phyloP scores from a whole-genome alignment of 1,140 invertebrate genomes.

The Teleogryllus occipitalis region DNA sequence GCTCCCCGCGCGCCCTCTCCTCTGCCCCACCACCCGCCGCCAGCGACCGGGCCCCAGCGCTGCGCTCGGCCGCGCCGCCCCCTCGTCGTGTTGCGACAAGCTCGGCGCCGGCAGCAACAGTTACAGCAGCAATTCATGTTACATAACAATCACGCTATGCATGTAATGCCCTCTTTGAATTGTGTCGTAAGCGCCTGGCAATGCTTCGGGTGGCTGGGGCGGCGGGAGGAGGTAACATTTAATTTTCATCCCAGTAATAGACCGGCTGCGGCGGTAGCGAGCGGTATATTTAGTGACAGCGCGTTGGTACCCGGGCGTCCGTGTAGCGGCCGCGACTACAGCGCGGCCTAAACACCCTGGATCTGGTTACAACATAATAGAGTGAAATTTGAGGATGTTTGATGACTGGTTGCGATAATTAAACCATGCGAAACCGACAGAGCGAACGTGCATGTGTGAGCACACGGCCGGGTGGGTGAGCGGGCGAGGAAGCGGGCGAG shows the following conservation, averaged over 20 bases:
- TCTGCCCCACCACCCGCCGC: no score
- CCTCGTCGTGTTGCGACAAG: neutral
- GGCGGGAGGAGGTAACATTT: neutral
- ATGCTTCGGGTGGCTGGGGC: neutral
- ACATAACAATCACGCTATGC: conserved; percentile 4
- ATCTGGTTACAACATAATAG: conserved; percentile 5
- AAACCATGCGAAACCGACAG: neutral
- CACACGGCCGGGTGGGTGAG: neutral
- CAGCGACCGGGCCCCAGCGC: no score
- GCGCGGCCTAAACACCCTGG: neutral
- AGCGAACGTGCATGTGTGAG: neutral
- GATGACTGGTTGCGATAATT: neutral
- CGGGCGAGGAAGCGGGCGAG: neutral
- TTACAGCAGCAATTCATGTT: conserved; percentile 4
- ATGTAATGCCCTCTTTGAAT: conserved; percentile 4
- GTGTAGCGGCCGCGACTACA: neutral
- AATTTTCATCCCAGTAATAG: conserved; percentile 1
- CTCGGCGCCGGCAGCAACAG: neutral
- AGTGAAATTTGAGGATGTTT: conserved; percentile 5
- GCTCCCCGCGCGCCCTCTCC: no score
- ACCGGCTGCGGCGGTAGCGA: neutral
- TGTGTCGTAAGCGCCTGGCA: neutral
- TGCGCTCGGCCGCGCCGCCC: no score
- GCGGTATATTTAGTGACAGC: neutral
- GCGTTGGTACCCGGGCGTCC: neutral